phyloP scores from a whole-genome alignment of 2,888 invertebrate species.

The Ischnus inquisitorius region DNA sequence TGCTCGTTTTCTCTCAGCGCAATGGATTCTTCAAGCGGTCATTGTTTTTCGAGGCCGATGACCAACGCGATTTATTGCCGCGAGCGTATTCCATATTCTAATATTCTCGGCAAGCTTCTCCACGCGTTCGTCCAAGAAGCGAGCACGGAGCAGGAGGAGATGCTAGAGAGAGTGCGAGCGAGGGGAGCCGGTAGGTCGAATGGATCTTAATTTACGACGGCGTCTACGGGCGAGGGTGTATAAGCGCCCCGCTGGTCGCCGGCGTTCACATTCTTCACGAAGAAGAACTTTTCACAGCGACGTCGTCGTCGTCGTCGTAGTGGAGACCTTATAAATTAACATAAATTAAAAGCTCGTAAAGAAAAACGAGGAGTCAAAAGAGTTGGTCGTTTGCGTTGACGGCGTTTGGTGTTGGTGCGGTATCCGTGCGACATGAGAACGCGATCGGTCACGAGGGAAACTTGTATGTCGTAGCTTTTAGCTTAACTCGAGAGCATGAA shows the following conservation, averaged over 20 bases:
- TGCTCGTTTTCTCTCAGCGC: constrained; percentile 15
- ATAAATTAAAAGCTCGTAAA: constrained; percentile 69
- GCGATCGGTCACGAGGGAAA: constrained; percentile 50
- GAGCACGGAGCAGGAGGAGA: constrained; percentile 35
- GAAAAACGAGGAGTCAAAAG: constrained; percentile 50
- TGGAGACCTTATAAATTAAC: constrained; percentile 70
- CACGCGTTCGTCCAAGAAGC: constrained; percentile 44
- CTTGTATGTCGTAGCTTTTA: constrained; percentile 47
- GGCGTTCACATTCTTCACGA: constrained; percentile 47
- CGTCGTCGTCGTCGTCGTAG: constrained; percentile 41
- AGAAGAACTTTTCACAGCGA: constrained; percentile 58
- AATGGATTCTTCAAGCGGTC: constrained; percentile 54
- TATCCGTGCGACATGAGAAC: constrained; percentile 11
- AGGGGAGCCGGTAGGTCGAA: constrained; percentile 48
- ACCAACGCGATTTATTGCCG: constrained; percentile 57
- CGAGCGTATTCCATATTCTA: constrained; percentile 69
- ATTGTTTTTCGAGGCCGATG: constrained; percentile 60
- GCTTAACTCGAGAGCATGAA: constrained; percentile 55
- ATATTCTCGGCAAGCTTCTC: constrained; percentile 60
- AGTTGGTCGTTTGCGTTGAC: constrained; percentile 26
- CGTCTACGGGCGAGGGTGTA: constrained; percentile 47
- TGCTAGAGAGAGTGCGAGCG: too few species aligned
- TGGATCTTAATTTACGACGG: constrained; percentile 71
- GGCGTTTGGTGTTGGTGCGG: constrained; percentile 26
- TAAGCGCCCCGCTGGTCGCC: constrained; percentile 52